phyloP scores from a whole-genome alignment of 2,888 invertebrate genomes.

The Hirtodrosophila trivittata region DNA sequence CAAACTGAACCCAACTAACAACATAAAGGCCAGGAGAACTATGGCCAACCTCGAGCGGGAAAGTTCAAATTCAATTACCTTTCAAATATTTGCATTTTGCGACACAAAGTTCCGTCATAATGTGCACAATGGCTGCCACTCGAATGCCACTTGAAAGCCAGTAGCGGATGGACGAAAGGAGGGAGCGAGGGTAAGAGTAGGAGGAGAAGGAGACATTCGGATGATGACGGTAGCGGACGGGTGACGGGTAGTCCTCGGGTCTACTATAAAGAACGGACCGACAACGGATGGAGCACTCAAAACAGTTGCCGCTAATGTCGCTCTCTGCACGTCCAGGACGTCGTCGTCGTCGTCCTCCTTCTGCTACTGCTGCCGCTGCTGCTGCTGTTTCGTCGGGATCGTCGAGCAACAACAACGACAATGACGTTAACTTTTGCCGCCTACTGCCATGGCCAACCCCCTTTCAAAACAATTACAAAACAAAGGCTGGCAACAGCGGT shows the following conservation, averaged over 20 bases:
- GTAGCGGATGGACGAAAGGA: constrained; percentile 14
- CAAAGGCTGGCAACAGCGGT: constrained; percentile 59
- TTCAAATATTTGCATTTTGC: constrained; percentile 80
- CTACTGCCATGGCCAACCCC: constrained; percentile 53
- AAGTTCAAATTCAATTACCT: constrained; percentile 80
- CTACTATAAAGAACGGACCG: constrained; percentile 74
- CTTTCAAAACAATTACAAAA: constrained; percentile 76
- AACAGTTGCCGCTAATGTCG: constrained; percentile 80
- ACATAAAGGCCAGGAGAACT: constrained; percentile 34
- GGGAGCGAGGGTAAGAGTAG: neutral
- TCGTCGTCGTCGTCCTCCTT: constrained; percentile 47
- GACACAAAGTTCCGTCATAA: constrained; percentile 80
- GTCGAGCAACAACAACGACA: constrained; percentile 51
- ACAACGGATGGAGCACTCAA: constrained; percentile 76
- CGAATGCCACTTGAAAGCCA: constrained; percentile 77
- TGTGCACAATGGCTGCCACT: constrained; percentile 80
- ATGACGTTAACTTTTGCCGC: constrained; percentile 77
- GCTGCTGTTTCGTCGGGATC: constrained; percentile 33
- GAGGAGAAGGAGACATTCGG: neutral
- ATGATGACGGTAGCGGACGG: neutral
- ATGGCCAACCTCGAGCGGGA: constrained; percentile 63
- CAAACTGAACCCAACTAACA: constrained; percentile 32
- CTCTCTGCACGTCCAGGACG: constrained; percentile 51
- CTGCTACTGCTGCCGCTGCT: constrained; percentile 9
- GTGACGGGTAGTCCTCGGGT: constrained; percentile 6